These are phyloP conservation scores for Bovichtus variegatus DNA, from an alignment of 2,797 vertebrate species.

Conservation along the genomic window DNA sequence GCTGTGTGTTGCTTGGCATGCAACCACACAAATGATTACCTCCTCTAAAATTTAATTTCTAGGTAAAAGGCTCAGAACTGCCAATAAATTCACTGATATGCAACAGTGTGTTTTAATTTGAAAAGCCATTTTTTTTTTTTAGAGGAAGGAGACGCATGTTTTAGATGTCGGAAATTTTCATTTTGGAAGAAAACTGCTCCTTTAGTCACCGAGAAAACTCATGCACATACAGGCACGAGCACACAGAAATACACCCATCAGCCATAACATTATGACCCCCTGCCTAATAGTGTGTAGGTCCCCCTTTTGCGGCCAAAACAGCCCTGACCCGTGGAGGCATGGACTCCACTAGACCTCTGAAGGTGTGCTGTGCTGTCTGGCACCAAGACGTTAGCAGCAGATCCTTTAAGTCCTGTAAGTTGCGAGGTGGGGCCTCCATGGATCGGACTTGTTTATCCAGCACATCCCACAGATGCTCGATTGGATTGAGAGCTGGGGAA, in stretches of 20 bases:
- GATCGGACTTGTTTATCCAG: too few species aligned
- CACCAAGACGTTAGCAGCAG: too few species aligned
- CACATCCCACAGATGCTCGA: too few species aligned
- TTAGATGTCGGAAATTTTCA: neutral
- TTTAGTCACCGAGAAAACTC: conserved; percentile 34
- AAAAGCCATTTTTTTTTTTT: conserved; percentile 23
- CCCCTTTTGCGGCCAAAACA: too few species aligned
- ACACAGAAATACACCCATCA: conserved; percentile 4
- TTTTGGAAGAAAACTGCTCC: conserved; percentile 25
- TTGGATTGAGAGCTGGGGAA: too few species aligned
- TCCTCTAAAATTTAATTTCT: conserved; percentile 54
- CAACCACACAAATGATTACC: conserved; percentile 42
- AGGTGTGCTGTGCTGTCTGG: too few species aligned
- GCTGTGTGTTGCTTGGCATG: conserved; percentile 59
- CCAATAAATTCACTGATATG: conserved; percentile 56
- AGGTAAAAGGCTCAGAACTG: conserved; percentile 48
- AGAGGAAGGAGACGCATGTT: conserved; percentile 10
- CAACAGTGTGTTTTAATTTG: conserved; percentile 70
- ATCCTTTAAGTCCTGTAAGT: too few species aligned
- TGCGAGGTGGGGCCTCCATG: too few species aligned
- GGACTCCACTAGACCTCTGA: too few species aligned
- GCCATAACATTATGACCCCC: too few species aligned
- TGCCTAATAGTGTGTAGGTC: too few species aligned
- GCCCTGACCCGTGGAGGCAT: too few species aligned
- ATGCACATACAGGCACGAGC: conserved; percentile 1